Evolutionary conservation across 2,888 invertebrate genomes (phyloP).

Genomic region (Eupithecia inturbata): DNA sequence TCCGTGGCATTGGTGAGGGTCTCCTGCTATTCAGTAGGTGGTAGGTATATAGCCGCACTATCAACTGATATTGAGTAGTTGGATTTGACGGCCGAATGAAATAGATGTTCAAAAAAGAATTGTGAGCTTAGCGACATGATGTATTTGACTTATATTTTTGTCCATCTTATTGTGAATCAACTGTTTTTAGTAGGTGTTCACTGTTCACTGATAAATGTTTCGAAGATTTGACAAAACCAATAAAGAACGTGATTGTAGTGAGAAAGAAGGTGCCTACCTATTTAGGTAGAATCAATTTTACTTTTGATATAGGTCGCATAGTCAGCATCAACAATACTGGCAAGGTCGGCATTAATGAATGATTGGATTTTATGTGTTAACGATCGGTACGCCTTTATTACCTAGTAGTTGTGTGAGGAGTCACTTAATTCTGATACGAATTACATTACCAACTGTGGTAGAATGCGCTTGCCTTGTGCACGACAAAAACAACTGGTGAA

Average conservation of each 20-base stretch:
- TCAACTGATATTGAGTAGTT: conserved; percentile 38
- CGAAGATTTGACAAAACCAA: neutral
- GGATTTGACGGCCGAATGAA: conserved; percentile 23
- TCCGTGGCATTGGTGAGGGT: conserved; percentile 58
- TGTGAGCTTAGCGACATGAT: neutral
- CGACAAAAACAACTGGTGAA: neutral
- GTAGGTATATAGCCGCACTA: neutral
- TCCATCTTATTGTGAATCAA: neutral
- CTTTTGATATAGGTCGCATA: neutral
- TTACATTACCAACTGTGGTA: neutral
- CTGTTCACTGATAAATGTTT: neutral
- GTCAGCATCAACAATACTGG: neutral
- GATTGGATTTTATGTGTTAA: neutral
- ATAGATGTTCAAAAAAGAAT: conserved; percentile 11
- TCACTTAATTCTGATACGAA: neutral
- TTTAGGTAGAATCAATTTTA: neutral
- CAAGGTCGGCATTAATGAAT: neutral
- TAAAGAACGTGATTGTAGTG: neutral
- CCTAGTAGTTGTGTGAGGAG: neutral
- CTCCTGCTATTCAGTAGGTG: conserved; percentile 44
- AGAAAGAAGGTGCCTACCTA: neutral
- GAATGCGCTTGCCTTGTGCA: neutral
- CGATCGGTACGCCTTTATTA: no score
- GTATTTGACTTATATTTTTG: neutral
- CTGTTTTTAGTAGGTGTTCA: neutral